phyloP scores from a whole-genome alignment of 2,113 vertebrate genomes.

The Fukomys damarensis region DNA sequence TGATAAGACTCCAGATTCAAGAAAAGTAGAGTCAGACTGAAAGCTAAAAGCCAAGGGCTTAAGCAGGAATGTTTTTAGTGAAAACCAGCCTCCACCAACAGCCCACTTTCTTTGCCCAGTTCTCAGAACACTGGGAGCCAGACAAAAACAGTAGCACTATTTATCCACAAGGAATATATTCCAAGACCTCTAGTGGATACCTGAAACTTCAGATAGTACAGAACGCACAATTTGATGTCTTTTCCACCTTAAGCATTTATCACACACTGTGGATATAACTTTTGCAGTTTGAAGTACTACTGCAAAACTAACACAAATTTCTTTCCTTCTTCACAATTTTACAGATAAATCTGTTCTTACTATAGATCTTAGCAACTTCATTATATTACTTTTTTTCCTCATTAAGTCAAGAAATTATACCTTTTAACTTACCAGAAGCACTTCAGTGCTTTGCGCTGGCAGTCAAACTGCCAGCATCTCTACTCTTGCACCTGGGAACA shows the following conservation, averaged over 20 bases:
- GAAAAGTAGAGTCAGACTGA: neutral
- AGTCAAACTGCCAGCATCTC: neutral
- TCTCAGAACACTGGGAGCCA: slow-evolving; percentile 1
- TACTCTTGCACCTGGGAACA: neutral
- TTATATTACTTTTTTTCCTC: neutral
- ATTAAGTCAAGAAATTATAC: neutral
- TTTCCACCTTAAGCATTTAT: neutral
- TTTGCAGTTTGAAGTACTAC: neutral
- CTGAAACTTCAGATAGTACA: neutral
- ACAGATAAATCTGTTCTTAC: neutral
- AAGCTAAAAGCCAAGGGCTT: slow-evolving; percentile 48
- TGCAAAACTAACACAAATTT: neutral
- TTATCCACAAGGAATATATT: neutral
- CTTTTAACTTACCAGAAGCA: neutral
- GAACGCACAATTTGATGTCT: neutral
- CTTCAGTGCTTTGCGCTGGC: neutral
- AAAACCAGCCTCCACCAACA: neutral
- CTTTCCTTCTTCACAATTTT: neutral
- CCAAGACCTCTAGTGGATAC: neutral
- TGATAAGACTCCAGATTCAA: slow-evolving; percentile 16
- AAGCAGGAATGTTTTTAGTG: slow-evolving; percentile 1
- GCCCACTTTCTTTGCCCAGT: neutral
- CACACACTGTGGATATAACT: neutral
- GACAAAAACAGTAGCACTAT: neutral
- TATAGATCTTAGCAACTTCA: neutral